Base-by-base conservation (phyloP, 2,797 vertebrate genomes). In the Danio kyathit region DNA sequence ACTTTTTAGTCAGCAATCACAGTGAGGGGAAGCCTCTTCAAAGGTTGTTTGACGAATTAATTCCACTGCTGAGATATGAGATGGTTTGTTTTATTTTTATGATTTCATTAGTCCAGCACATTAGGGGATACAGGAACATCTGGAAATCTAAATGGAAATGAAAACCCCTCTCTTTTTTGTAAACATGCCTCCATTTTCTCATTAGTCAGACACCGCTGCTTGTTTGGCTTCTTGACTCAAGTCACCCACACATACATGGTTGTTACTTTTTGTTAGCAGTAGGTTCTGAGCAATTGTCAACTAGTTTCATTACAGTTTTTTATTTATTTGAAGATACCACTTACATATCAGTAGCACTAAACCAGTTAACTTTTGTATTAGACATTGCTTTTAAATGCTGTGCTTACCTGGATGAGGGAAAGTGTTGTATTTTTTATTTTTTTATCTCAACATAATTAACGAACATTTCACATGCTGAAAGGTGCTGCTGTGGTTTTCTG, bases 121-220 rank as follows among this genome's bases (percentile, higher is more conserved):
- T 38, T 49, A 29, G 64, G 41, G 51, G 59, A 40, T 73, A 14
- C 19, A 12, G 29, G 74, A 70, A 79, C 64, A 78, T 81, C 70
- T 79, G 74, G 79, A 81, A 74, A 48, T 43, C 19, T 38, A 29
- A 57, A 59, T 64, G 7, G 9, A 29, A 77, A 69, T 49, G 48
- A 79, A 49, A 56, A 66, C 19, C 17, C 13, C 6, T n/a, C 29
- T 29, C 29, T 29, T 12, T 46, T 3, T 17, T 41, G 16, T 40
- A 12, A 67, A 59, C 14, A 77, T 46, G 12, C 64, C 21, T 67
- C 52, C 7, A 79, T 70, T 79, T 79, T 70, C n/a, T 48, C 8
- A 78, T 78, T 78, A 70, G 56, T 59, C 14, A 17, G 16, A 48
- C 11, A 3, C 29, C 17, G 44, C 12, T 61, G 44, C 46, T 70